Conservation (phyloP, 64 coral and sea anemone species). For the Trachythela sp. region DNA sequence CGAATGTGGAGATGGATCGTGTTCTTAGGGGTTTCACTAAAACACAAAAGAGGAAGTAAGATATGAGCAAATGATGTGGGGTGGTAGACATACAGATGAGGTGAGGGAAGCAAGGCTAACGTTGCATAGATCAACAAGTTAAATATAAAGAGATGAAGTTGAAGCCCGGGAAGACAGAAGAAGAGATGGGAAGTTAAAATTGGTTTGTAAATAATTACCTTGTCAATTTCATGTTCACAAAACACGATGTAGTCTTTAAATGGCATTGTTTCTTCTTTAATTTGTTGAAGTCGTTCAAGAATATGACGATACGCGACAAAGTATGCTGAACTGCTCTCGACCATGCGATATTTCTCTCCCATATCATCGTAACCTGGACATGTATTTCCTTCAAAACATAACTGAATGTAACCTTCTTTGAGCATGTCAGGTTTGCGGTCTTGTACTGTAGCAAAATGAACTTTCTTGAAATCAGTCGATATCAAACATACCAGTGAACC, state of each 20-base stretch:
- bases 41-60: too few species aligned
- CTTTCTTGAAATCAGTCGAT: neutral
- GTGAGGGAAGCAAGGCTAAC: too few species aligned
- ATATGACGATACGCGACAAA: constrained; percentile 19
- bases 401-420: neutral
- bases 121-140: too few species aligned
- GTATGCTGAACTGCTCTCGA: constrained; percentile 14
- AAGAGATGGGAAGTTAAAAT: too few species aligned
- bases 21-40: too few species aligned
- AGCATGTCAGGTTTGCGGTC: neutral
- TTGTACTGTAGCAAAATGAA: constrained; percentile 7
- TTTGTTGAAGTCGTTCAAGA: constrained; percentile 5
- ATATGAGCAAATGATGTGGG: too few species aligned
- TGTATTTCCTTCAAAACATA: neutral
- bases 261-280: constrained; percentile 26
- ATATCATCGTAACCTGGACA: neutral
- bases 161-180: too few species aligned
- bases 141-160: too few species aligned
- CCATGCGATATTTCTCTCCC: neutral
- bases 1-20: too few species aligned
- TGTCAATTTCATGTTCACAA: neutral
- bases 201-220: neutral
- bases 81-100: too few species aligned
- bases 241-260: neutral
- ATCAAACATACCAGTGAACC: constrained; percentile 11